Evolutionary conservation across 2,888 invertebrate genomes (phyloP).

Genomic region (Aphelenchoides bicaudatus): DNA sequence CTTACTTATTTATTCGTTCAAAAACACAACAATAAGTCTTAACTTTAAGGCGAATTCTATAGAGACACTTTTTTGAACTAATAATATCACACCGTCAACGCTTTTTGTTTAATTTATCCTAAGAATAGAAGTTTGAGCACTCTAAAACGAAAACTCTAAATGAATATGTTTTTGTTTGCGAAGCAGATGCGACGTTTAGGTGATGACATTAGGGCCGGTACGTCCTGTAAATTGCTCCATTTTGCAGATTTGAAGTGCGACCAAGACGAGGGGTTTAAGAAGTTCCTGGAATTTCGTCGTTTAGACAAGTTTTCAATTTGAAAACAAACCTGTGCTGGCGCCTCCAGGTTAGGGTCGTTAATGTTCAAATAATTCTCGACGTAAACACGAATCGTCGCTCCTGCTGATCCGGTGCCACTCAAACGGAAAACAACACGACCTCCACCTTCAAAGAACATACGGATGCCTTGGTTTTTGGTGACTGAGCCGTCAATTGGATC

Average conservation of each 20-base stretch:
- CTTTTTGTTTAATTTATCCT: too few species aligned
- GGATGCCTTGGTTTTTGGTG: slow-evolving; percentile 71
- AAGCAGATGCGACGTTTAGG: slow-evolving; percentile 63
- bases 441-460: slow-evolving; percentile 88
- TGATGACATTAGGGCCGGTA: slow-evolving; percentile 89
- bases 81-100: too few species aligned
- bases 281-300: slow-evolving; percentile 66
- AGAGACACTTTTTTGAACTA: too few species aligned
- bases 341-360: slow-evolving; percentile 64
- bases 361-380: slow-evolving; percentile 80
- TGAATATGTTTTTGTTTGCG: too few species aligned
- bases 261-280: slow-evolving; percentile 80
- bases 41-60: too few species aligned
- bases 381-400: slow-evolving; percentile 92
- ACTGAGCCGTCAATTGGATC: slow-evolving; percentile 91
- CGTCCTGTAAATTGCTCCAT: slow-evolving; percentile 81
- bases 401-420: slow-evolving; percentile 95
- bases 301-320: slow-evolving; percentile 9
- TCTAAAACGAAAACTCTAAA: too few species aligned
- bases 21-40: too few species aligned
- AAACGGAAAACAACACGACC: slow-evolving; percentile 87
- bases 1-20: too few species aligned
- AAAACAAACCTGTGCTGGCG: slow-evolving; percentile 63
- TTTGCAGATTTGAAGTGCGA: slow-evolving; percentile 79
- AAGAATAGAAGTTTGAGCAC: too few species aligned